Base-by-base conservation (phyloP, 2,888 invertebrate species). In the Tipula unca region DNA sequence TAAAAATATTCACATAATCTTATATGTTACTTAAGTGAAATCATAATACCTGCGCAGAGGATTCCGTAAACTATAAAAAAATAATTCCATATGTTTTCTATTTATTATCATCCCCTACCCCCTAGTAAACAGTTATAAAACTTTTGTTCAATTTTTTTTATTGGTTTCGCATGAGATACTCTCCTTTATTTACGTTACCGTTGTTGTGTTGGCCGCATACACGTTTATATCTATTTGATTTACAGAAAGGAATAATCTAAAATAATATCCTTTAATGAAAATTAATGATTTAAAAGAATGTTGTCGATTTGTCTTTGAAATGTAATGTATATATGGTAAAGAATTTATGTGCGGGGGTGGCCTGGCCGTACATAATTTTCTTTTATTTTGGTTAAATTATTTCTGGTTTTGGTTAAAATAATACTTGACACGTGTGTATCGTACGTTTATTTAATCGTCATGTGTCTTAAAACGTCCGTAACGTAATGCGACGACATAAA, bases 261-360 rank as follows among this genome's bases (percentile, higher is more conserved):
- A 69, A 69, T 69, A 69, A 69, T 69, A 69, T 69, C 69, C 69
- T 69, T 69, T 69, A 69, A 69, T 69, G 69, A 69, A 69, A 69
- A 69, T 69, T 69, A 69, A 69, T 69, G 69, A 69, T n/a, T 25
- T 25, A 69, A 69, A 69, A 20, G 20, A 69, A 17, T 54, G 17
- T 54, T 54, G 48, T 54, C n/a, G 48, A 17, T 54, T 17, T 54
- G 69, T 69, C 1, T 32, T 69, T 10, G 25, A 25, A 69, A 54
- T 54, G 48, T n/a, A 32, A n/a, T 32, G 6, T 32, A 6, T 6
- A 2, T 32, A 48, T 14, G 17, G 17, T 8, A 17, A 48, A 48
- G 17, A 48, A 17, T 48, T 17, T 32, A 20, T 54, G 17, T n/a
- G 17, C 48, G 48, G 17, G 48, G 69, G 69, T 25, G 69, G 25